Percentiles rank a stretch among this genome's conserved stretches.
Conservation (phyloP, 1,140 invertebrate genomes). For the Ridgeia piscesae region DNA sequence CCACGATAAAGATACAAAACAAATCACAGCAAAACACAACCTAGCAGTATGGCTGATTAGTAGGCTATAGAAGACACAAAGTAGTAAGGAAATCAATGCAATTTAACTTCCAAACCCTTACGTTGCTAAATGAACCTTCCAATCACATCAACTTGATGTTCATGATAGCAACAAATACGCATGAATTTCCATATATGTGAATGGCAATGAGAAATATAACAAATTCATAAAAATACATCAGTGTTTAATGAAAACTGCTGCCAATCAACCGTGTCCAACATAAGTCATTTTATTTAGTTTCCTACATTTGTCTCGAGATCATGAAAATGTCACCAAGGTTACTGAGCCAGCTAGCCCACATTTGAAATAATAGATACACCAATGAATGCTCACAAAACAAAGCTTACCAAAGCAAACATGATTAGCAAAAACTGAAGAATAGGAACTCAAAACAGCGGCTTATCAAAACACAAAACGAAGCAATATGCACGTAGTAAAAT, state of each 20-base stretch:
- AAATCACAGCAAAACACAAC: not conserved
- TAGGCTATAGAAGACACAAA: not conserved
- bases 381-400: too few relatives aligned
- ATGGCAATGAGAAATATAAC: too few relatives aligned
- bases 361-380: too few relatives aligned
- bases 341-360: too few relatives aligned
- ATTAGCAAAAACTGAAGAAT: not conserved
- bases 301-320: too few relatives aligned
- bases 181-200: not conserved
- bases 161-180: not conserved
- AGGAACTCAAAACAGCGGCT: not conserved
- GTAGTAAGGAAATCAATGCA: not conserved
- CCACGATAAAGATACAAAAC: not conserved
- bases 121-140: not conserved
- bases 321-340: too few relatives aligned
- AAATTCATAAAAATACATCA: too few relatives aligned
- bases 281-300: too few relatives aligned
- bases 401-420: not conserved
- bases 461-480: not conserved
- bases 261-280: too few relatives aligned
- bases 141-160: not conserved
- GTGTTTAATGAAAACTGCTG: too few relatives aligned
- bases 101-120: not conserved
- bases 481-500: not conserved
- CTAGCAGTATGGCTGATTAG: not conserved